These are phyloP conservation scores for Prinia subflava DNA, from an alignment of 2,113 vertebrate species.

Conservation along the genomic window DNA sequence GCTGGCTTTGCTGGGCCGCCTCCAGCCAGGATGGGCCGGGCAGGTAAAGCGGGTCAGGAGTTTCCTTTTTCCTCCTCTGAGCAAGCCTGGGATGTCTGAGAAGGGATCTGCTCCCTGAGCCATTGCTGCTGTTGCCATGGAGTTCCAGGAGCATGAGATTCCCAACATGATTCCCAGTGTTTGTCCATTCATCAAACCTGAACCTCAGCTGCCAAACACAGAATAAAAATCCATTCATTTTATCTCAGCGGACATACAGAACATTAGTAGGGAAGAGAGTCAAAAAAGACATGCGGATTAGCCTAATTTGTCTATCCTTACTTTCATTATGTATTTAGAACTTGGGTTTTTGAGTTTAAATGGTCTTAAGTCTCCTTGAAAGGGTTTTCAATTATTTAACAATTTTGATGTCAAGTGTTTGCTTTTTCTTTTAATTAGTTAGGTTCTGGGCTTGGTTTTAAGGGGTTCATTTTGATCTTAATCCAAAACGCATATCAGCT, in stretches of 20 bases:
- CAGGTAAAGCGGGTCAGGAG: background rate
- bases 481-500: background rate
- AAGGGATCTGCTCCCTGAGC: background rate
- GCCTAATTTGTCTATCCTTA: background rate
- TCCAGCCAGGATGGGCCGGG: fast-evolving
- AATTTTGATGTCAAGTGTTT: background rate
- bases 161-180: background rate
- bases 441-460: background rate
- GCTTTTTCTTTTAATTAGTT: background rate
- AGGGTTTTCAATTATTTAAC: background rate
- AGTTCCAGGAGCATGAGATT: background rate
- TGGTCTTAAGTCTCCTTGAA: background rate
- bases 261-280: background rate
- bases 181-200: background rate
- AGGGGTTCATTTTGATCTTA: background rate
- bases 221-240: background rate
- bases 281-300: background rate
- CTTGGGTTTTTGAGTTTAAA: background rate
- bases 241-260: background rate
- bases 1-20: background rate
- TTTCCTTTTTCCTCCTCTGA: background rate
- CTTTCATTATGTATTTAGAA: background rate
- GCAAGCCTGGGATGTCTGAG: background rate
- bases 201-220: background rate
- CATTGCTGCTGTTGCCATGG: background rate